Evolutionary conservation across 2,113 vertebrate genomes (phyloP).

Genomic region (Psephotus haematonotus): DNA sequence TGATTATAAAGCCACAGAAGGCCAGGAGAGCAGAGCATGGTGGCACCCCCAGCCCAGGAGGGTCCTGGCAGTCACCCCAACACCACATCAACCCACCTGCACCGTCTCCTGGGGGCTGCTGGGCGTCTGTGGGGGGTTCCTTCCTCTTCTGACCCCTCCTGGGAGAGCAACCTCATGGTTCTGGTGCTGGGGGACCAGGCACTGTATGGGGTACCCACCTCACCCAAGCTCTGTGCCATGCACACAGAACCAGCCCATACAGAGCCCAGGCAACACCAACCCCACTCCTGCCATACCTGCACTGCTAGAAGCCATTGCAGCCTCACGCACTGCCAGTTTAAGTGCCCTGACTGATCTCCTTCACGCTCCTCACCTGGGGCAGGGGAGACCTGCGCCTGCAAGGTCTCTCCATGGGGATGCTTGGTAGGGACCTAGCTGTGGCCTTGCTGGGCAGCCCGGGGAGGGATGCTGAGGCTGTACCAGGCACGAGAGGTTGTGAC

Average conservation of each 20-base stretch:
- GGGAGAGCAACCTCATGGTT: neutral
- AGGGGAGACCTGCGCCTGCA: neutral
- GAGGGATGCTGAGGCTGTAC: neutral
- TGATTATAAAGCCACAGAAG: neutral
- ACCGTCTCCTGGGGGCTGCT: neutral
- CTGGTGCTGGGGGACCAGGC: too few relatives aligned
- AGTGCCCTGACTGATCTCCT: neutral
- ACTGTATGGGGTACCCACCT: neutral
- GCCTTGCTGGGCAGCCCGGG: fast-evolving
- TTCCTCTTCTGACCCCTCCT: neutral
- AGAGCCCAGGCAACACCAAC: neutral
- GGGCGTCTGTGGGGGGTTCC: fast-evolving
- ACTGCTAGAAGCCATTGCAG: neutral
- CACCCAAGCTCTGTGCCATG: neutral
- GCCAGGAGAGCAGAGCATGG: neutral
- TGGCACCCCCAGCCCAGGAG: neutral
- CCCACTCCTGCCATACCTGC: fast-evolving
- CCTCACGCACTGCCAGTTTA: fast-evolving
- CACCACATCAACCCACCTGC: neutral
- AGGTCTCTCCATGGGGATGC: fast-evolving
- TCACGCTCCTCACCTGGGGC: neutral
- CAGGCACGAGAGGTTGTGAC: neutral
- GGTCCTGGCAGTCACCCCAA: neutral
- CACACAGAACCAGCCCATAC: neutral
- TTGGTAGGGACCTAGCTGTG: fast-evolving